These are phyloP conservation scores for Capromys pilorides DNA, from an alignment of 2,797 vertebrate species.

Conservation along the genomic window DNA sequence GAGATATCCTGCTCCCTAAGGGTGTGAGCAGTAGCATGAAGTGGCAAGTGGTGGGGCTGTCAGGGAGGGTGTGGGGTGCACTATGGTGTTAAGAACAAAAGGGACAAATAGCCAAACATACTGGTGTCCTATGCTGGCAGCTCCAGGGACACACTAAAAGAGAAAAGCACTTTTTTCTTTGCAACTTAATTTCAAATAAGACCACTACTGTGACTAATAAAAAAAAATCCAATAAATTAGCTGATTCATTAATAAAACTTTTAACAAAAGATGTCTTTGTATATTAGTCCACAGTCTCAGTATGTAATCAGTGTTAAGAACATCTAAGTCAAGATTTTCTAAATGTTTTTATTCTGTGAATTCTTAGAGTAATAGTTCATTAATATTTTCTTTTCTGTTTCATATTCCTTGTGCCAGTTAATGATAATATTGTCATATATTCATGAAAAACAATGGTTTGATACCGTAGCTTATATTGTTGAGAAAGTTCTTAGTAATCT, in stretches of 20 bases:
- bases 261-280: conserved; percentile 27
- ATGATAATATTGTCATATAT: neutral
- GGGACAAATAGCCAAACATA: neutral
- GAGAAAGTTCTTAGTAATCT: conserved; percentile 35
- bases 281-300: neutral
- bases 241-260: conserved; percentile 32
- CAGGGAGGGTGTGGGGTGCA: neutral
- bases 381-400: neutral
- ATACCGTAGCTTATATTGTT: neutral
- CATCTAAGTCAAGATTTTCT: conserved; percentile 9
- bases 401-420: conserved; percentile 38
- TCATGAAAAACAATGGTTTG: conserved; percentile 50
- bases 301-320: conserved; percentile 51
- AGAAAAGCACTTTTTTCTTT: conserved; percentile 25
- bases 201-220: neutral
- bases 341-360: conserved; percentile 8
- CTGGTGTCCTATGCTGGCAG: neutral
- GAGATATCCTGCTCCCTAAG: neutral
- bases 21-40: neutral
- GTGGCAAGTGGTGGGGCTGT: neutral
- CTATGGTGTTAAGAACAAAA: neutral
- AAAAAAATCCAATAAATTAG: neutral
- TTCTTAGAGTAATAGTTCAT: conserved; percentile 32
- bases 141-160: neutral
- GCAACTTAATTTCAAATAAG: conserved; percentile 41